Percentiles rank a stretch among this genome's conserved stretches.
Evolutionary conservation across 2,797 vertebrate species (phyloP).

Genomic region (Merluccius polli): DNA sequence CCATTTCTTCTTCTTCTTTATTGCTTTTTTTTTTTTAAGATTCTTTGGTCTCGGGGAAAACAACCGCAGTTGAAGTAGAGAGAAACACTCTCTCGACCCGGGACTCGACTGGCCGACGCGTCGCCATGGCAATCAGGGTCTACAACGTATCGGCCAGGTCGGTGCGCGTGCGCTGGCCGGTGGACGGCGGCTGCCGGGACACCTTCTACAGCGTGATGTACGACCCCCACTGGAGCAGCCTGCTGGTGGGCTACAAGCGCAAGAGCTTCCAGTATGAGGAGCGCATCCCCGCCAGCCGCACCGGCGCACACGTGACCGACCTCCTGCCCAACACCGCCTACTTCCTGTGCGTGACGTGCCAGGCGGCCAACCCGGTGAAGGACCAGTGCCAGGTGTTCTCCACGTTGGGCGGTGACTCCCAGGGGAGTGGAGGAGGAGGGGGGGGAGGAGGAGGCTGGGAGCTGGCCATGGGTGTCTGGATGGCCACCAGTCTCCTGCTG

Average conservation of each 20-base stretch:
- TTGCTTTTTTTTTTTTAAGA: neutral
- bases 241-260: slow-evolving; percentile 77
- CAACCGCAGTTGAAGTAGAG: neutral
- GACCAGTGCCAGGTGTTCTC: slow-evolving; percentile 86
- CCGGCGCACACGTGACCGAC: slow-evolving; percentile 74
- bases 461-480: slow-evolving; percentile 81
- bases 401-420: slow-evolving; percentile 64
- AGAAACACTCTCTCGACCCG: neutral
- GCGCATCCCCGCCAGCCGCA: slow-evolving; percentile 80
- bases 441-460: slow-evolving; percentile 67
- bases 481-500: slow-evolving; percentile 82
- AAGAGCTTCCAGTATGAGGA: slow-evolving; percentile 83
- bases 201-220: slow-evolving; percentile 91
- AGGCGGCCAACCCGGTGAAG: slow-evolving; percentile 77
- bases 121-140: slow-evolving; percentile 73
- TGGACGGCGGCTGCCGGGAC: slow-evolving; percentile 73
- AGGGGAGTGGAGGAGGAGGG: slow-evolving; percentile 35
- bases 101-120: neutral
- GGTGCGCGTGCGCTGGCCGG: slow-evolving; percentile 78
- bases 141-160: slow-evolving; percentile 82
- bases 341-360: slow-evolving; percentile 85
- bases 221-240: slow-evolving; percentile 84
- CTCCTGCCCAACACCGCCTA: slow-evolving; percentile 84
- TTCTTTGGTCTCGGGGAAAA: neutral
- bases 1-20: neutral